Conservation (phyloP, 2,113 vertebrate genomes). For the Scytalopus superciliaris region DNA sequence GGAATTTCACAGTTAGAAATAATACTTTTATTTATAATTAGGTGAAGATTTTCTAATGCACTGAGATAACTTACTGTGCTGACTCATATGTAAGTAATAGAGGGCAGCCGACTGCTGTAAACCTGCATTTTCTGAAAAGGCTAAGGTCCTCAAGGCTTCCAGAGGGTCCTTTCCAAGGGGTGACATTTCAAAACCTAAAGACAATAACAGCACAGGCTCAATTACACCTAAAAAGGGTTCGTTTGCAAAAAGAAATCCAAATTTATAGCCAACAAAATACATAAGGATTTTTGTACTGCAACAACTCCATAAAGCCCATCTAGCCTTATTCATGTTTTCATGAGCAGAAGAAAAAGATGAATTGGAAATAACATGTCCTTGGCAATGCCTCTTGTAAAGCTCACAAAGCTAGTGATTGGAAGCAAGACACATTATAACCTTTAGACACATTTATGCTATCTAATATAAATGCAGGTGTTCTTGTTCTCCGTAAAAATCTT, state of each 20-base stretch:
- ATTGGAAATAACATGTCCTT: background rate
- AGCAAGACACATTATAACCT: slow-evolving; percentile 15
- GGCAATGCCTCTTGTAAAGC: background rate
- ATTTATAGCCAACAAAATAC: background rate
- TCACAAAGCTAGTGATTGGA: background rate
- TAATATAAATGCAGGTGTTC: background rate
- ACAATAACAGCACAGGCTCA: slow-evolving; percentile 3
- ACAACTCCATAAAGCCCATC: background rate
- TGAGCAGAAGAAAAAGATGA: background rate
- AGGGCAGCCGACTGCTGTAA: slow-evolving; percentile 78
- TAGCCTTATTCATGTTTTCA: background rate
- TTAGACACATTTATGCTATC: background rate
- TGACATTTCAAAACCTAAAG: slow-evolving; percentile 64
- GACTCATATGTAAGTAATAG: slow-evolving; percentile 79
- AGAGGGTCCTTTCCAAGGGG: slow-evolving; percentile 63
- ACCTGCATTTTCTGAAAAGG: slow-evolving; percentile 74
- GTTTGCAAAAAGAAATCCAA: background rate
- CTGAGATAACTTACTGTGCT: slow-evolving; percentile 74
- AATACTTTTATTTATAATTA: background rate
- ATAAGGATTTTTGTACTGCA: background rate
- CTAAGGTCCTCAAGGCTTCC: slow-evolving; percentile 71
- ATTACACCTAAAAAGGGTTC: background rate
- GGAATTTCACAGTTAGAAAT: background rate
- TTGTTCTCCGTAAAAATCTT: background rate
- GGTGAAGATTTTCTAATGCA: background rate